Conservation (phyloP, 2,888 invertebrate species). For the Drosophila barbarae region DNA sequence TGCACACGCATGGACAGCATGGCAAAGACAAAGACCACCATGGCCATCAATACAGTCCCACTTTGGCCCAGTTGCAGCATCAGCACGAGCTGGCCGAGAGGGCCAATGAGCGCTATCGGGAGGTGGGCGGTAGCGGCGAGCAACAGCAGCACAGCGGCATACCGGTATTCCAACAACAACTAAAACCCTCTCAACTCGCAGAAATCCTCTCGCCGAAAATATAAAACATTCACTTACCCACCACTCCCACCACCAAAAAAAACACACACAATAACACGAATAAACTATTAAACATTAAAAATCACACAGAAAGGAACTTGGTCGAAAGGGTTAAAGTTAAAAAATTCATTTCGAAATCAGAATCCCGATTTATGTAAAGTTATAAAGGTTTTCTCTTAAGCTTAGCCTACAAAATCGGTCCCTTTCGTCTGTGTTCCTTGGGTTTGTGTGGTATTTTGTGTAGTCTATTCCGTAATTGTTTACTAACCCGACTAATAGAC, state of each 20-base stretch:
- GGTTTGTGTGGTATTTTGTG: conserved; percentile 21
- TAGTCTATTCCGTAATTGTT: conserved; percentile 51
- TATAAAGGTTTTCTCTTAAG: too few species aligned
- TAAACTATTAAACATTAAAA: conserved; percentile 18
- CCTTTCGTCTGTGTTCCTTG: conserved; percentile 9
- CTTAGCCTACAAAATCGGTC: background rate
- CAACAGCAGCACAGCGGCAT: conserved; percentile 73
- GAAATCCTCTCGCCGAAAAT: conserved; percentile 50
- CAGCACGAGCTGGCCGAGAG: conserved; percentile 59
- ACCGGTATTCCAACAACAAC: conserved; percentile 79
- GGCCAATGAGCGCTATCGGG: conserved; percentile 79
- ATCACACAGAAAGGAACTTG: conserved; percentile 18
- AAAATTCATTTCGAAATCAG: too few species aligned
- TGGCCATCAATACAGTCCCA: conserved; percentile 73
- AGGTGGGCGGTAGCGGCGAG: conserved; percentile 65
- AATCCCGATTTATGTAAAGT: background rate
- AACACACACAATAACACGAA: conserved; percentile 33
- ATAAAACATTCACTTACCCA: conserved; percentile 43
- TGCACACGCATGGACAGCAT: conserved; percentile 74
- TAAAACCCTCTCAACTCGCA: conserved; percentile 20
- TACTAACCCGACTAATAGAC: conserved; percentile 66
- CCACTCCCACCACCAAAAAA: conserved; percentile 27
- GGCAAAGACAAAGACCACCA: conserved; percentile 68
- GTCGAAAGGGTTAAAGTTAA: background rate
- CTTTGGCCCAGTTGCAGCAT: conserved; percentile 65